Evolutionary conservation across 2,113 vertebrate species (phyloP), one percentile per base, ranked within the genome.

Genomic region (Cnemophilus loriae): DNA sequence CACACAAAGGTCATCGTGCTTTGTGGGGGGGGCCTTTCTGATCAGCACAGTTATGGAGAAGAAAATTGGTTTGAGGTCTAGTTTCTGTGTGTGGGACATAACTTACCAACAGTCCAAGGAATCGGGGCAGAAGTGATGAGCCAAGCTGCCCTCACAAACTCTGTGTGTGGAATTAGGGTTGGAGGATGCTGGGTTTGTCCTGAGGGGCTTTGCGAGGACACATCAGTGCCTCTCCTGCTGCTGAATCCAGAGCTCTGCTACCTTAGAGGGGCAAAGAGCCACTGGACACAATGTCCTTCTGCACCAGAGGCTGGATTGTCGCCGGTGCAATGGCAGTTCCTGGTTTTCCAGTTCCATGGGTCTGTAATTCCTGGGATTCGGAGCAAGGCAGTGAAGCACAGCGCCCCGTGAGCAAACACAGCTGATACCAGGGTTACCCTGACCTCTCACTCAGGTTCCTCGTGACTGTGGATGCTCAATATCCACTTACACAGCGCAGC

Each of bases 271-370:
- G 57, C 57, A 22, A 26, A 68, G 35, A 87, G 37, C 37, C 28
- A 8, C 32, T 53, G 59, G 19, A 21, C 14, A 21, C 3, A 6
- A 10, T 6, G 21, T 33, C 20, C 24, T 21, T 30, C 33, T 2
- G 5, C 33, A 2, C 16, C 9, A 5, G 15, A 11, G 53, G 44
- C 10, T 1, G 6, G 23, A 10, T 28, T 74, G 35, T 6, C 11
- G 50, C 13, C 0, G 0, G 1, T 27, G 30, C 32, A 27, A 11
- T 33, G 53, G 24, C 41, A 56, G 3, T 20, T 53, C 56, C 53
- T 49, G 22, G 3, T 56, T 90, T 79, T 55, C 20, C 39, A 35
- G 28, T n/a, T 41, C 2, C 0, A 7, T 1, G 9, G 11, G 2
- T 57, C 59, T 70, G 59, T 13, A 50, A 47, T 80, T 76, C 75